phyloP scores from a whole-genome alignment of 2,888 invertebrate species.

The Campoletis raptor region DNA sequence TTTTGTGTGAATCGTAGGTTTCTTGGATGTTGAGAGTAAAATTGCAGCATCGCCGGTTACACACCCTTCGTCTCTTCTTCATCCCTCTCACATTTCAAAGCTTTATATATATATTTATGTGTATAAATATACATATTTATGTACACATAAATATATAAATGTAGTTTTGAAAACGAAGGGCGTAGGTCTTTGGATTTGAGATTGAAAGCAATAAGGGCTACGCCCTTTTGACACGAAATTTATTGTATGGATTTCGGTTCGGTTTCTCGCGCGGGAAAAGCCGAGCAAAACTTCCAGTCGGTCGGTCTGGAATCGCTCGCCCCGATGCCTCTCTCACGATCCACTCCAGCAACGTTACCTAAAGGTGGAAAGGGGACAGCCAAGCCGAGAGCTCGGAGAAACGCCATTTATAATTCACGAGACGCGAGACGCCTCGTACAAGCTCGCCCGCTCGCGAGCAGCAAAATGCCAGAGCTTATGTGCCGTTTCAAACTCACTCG shows the following conservation, averaged over 20 bases:
- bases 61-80: conserved; percentile 44
- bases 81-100: conserved; percentile 66
- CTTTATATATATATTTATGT: conserved; percentile 11
- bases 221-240: conserved; percentile 16
- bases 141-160: background rate
- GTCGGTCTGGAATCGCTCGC: conserved; percentile 66
- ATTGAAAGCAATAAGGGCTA: too few relatives aligned
- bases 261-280: conserved; percentile 61
- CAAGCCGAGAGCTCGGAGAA: conserved; percentile 70
- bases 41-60: conserved; percentile 35
- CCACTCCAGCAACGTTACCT: conserved; percentile 58
- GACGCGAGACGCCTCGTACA: conserved; percentile 63
- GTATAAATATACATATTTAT: background rate
- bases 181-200: background rate
- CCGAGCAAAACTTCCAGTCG: conserved; percentile 62
- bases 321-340: conserved; percentile 63
- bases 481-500: conserved; percentile 44
- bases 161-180: conserved; percentile 1
- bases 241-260: conserved; percentile 38
- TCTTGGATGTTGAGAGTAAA: conserved; percentile 50
- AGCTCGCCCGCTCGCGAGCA: conserved; percentile 55
- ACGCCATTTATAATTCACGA: conserved; percentile 83
- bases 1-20: conserved; percentile 21
- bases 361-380: conserved; percentile 25
- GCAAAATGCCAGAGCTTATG: conserved; percentile 70